Evolutionary conservation across 2,797 vertebrate genomes (phyloP).

Genomic region (Rhinichthys osculus): DNA sequence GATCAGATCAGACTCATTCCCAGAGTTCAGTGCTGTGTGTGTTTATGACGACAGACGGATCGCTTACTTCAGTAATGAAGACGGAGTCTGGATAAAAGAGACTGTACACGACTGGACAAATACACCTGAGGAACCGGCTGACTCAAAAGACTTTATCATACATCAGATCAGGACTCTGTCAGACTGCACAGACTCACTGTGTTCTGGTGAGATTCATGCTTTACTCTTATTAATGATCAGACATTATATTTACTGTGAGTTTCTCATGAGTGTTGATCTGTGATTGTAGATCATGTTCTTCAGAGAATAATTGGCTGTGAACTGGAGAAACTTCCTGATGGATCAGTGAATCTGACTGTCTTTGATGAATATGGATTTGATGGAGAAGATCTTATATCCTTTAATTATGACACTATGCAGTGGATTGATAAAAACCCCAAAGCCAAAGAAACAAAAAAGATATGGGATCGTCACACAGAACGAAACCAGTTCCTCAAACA

Average conservation of each 20-base stretch:
- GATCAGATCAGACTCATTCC: neutral
- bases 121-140: neutral
- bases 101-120: neutral
- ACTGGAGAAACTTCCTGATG: neutral
- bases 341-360: neutral
- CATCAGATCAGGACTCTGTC: neutral
- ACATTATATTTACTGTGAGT: neutral
- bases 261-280: neutral
- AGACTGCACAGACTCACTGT: neutral
- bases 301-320: neutral
- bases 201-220: neutral
- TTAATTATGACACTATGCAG: neutral
- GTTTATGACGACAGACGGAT: neutral
- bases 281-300: neutral
- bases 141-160: neutral
- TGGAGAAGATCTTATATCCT: neutral
- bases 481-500: fast-evolving
- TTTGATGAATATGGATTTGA: constrained; percentile 2
- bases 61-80: neutral
- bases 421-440: neutral
- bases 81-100: neutral
- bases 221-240: neutral
- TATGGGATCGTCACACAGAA: neutral
- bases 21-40: neutral
- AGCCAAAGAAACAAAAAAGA: neutral